Evolutionary conservation across 2,888 invertebrate species (phyloP).

Genomic region (Dione vanillae): DNA sequence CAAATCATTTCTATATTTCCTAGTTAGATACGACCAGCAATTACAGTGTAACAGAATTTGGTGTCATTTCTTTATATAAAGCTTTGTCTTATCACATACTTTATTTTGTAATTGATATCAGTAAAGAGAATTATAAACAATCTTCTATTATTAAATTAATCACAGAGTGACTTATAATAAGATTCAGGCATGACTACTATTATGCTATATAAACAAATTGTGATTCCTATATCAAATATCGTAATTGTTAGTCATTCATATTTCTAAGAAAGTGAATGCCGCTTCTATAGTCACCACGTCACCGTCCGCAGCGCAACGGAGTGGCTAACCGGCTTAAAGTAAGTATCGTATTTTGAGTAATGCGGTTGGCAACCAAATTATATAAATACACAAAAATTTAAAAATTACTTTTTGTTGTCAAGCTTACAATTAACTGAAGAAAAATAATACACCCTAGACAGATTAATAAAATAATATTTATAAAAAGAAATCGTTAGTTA

Average conservation of each 20-base stretch:
- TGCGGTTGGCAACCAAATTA: neutral
- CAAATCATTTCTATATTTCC: conserved; percentile 62
- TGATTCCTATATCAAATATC: conserved; percentile 39
- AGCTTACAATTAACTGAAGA: neutral
- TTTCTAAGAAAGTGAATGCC: conserved; percentile 60
- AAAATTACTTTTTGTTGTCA: neutral
- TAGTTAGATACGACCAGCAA: conserved; percentile 55
- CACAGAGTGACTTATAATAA: neutral
- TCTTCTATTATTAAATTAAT: conserved; percentile 1
- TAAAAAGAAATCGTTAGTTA: too few species aligned
- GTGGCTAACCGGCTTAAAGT: conserved; percentile 16
- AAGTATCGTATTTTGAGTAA: conserved; percentile 22
- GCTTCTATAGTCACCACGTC: conserved; percentile 42
- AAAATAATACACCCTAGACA: too few species aligned
- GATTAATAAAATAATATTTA: too few species aligned
- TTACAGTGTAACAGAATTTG: neutral
- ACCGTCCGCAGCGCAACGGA: conserved; percentile 24
- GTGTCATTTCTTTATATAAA: conserved; percentile 1
- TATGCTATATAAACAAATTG: conserved; percentile 31
- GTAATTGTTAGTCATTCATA: conserved; percentile 59
- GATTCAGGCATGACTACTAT: neutral
- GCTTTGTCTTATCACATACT: conserved; percentile 1
- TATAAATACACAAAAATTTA: neutral
- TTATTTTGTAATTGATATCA: conserved; percentile 13
- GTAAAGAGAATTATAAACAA: neutral